Evolutionary conservation across 2,113 vertebrate species (phyloP), one percentile per base, ranked within the genome.

Genomic region (Cephalopterus ornatus): DNA sequence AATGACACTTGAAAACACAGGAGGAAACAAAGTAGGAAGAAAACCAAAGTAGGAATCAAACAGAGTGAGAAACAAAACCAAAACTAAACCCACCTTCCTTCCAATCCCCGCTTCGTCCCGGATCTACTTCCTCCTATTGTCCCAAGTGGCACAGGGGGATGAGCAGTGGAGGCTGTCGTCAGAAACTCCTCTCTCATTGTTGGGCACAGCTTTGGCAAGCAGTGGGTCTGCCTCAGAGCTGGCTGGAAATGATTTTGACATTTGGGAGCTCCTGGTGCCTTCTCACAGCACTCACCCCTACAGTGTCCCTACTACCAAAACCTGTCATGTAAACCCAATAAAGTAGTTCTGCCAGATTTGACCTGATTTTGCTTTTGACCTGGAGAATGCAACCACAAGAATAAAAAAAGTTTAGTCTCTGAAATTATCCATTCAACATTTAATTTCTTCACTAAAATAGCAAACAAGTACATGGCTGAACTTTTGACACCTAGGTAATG

Each of bases 61-160:
- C 4, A 50, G 23, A 39, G 11, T 23, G 5, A 75, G 16, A 63
- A 77, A 58, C 5, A 37, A 81, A 58, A 27, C 0, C 8, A 50
- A 61, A 58, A 39, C 5, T 35, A 65, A 70, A 35, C 2, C 11
- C 7, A 33, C 3, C 10, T 71, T 84, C 8, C 14, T 13, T 16
- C 1, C 18, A 44, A 8, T 27, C 5, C 5, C 33, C 8, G 1
- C 11, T 39, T 41, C 23, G 46, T 73, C 37, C 12, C 27, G 11
- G 7, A 6, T 63, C 32, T 63, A 27, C 30, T 18, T 61, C 26
- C 10, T 61, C 7, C 7, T 50, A 5, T 20, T 3, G 0, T 7
- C 3, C 11, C 0, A 1, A 27, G 14, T 1, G 0, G 11, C 27
- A 47, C 14, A 27, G 20, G 1, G 6, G 8, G 11, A 35, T 39